A percentile compares a stretch with the other conserved stretches of the same genome.
phyloP scores from a whole-genome alignment of 2,888 invertebrate genomes.

The Therioaphis trifolii region DNA sequence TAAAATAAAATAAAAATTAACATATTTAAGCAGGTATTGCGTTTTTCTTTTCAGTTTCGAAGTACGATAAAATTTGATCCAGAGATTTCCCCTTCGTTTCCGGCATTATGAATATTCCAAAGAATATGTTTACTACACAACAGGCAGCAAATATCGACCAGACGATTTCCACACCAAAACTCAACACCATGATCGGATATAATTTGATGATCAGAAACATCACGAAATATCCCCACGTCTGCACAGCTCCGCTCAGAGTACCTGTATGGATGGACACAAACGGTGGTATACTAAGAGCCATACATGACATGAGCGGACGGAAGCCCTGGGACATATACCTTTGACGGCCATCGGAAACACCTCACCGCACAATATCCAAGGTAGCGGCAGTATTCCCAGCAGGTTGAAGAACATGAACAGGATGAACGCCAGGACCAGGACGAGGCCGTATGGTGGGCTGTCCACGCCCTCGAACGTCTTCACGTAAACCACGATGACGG shows the following conservation, averaged over 20 bases:
- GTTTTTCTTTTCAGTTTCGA: background rate
- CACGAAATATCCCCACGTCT: constrained; percentile 26
- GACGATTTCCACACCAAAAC: constrained; percentile 27
- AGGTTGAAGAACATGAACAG: constrained; percentile 40
- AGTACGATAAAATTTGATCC: constrained; percentile 33
- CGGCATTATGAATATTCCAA: constrained; percentile 51
- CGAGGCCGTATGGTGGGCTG: background rate
- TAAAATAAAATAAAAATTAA: no score
- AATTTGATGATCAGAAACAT: constrained; percentile 44
- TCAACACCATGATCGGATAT: constrained; percentile 35
- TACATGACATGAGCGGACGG: no score
- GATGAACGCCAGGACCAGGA: background rate
- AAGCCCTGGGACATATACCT: no score
- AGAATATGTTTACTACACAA: constrained; percentile 14
- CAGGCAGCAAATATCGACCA: constrained; percentile 37
- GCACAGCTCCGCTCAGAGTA: constrained; percentile 55
- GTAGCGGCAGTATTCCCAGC: constrained; percentile 50
- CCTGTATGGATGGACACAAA: no score
- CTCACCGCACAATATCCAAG: constrained; percentile 56
- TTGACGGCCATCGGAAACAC: no score
- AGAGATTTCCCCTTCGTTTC: constrained; percentile 59
- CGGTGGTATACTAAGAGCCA: no score
- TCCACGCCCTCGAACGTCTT: background rate
- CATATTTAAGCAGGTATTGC: background rate
- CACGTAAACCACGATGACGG: constrained; percentile 20